Conservation (phyloP, 2,113 vertebrate genomes). For the Montifringilla adamsi region DNA sequence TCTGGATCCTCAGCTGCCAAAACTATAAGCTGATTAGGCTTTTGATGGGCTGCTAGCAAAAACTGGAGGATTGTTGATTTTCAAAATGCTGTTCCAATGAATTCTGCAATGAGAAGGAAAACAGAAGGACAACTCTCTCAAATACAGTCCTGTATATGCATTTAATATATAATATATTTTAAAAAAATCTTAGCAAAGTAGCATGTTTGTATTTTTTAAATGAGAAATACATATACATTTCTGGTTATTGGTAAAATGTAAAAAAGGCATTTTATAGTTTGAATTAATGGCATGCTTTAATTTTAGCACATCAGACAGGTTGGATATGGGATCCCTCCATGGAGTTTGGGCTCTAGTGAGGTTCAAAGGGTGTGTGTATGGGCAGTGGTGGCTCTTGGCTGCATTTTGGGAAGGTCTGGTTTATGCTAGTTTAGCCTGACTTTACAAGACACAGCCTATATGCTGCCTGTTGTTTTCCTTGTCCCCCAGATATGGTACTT, state of each 20-base stretch:
- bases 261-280: not conserved
- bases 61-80: not conserved
- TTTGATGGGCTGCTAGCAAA: not conserved
- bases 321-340: not conserved
- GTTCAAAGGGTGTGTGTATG: not conserved
- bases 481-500: not conserved
- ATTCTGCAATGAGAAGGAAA: not conserved
- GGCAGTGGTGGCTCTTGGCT: not conserved
- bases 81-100: not conserved
- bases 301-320: not conserved
- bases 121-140: not conserved
- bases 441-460: not conserved
- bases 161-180: not conserved
- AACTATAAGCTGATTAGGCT: not conserved
- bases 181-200: not conserved
- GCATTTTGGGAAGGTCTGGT: not conserved
- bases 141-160: not conserved
- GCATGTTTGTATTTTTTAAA: not conserved
- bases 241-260: not conserved
- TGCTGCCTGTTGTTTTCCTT: not conserved
- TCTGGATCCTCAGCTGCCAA: not conserved
- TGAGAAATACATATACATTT: not conserved
- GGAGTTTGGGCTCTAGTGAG: not conserved
- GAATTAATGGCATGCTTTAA: not conserved
- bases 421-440: not conserved